Percentiles rank a stretch among this genome's conserved stretches.
Evolutionary conservation across 2,888 invertebrate species (phyloP).

Genomic region (Drosophila demipolita): DNA sequence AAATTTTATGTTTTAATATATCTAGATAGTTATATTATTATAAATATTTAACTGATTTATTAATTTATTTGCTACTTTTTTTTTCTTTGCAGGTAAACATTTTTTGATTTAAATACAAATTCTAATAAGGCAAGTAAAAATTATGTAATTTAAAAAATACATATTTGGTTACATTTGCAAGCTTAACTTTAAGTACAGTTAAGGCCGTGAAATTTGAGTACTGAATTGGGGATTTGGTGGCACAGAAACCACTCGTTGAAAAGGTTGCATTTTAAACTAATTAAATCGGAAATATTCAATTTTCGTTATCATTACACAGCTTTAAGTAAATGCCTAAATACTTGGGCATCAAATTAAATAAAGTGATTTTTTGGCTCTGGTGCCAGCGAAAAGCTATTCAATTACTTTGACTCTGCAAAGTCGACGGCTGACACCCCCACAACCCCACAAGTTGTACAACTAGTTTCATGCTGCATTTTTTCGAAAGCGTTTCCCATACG

Average conservation of each 20-base stretch:
- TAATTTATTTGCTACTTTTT: slow-evolving; percentile 4
- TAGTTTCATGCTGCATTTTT: slow-evolving; percentile 49
- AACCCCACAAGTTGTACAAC: slow-evolving; percentile 38
- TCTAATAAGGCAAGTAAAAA: slow-evolving; percentile 2
- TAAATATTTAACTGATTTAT: not conserved
- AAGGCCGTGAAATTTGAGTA: not conserved
- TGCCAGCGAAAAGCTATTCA: slow-evolving; percentile 11
- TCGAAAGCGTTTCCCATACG: slow-evolving; percentile 54
- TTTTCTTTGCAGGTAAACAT: slow-evolving; percentile 45
- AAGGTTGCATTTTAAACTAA: not conserved
- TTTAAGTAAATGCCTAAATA: not conserved
- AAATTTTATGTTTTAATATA: not conserved
- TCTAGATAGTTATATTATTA: not conserved
- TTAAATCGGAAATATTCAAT: not conserved
- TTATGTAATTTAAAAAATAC: not conserved
- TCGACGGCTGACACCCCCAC: not conserved
- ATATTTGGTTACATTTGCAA: not conserved
- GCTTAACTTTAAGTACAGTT: not conserved
- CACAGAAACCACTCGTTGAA: not conserved
- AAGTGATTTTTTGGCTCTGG: slow-evolving; percentile 4
- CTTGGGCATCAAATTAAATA: slow-evolving; percentile 1
- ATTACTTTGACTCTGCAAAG: slow-evolving; percentile 4
- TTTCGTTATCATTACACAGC: not conserved
- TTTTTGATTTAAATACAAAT: not conserved
- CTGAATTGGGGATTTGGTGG: not conserved